A percentile compares a stretch with the other conserved stretches of the same genome.
Conservation (phyloP, 2,888 invertebrate species). For the Drosophila peninsularis region DNA sequence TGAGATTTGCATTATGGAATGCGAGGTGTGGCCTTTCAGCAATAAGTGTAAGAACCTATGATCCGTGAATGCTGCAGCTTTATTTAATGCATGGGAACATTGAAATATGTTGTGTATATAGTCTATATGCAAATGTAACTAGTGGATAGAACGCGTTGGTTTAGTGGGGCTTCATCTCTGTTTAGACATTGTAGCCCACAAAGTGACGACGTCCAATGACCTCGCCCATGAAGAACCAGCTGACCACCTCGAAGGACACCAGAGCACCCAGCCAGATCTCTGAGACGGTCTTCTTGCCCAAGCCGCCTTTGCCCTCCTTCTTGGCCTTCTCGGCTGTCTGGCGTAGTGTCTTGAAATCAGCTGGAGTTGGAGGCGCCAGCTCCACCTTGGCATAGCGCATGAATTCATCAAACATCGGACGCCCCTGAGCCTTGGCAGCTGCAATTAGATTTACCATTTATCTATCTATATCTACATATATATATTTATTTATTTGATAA, state of each 20-base stretch:
- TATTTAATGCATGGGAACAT: constrained; percentile 19
- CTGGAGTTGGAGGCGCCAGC: constrained; percentile 58
- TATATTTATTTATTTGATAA: background rate
- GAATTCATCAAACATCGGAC: constrained; percentile 60
- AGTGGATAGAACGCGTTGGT: background rate
- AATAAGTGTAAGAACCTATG: constrained; percentile 39
- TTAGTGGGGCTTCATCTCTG: background rate
- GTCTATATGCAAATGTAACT: background rate
- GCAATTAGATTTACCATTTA: background rate
- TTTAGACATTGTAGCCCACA: constrained; percentile 69
- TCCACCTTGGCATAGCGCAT: constrained; percentile 69
- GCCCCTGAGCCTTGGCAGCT: constrained; percentile 50
- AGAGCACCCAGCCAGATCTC: constrained; percentile 60
- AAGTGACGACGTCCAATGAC: constrained; percentile 70
- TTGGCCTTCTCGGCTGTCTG: constrained; percentile 43
- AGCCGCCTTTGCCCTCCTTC: constrained; percentile 26
- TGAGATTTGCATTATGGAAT: constrained; percentile 63
- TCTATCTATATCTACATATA: background rate
- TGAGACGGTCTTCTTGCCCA: constrained; percentile 43
- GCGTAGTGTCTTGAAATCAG: constrained; percentile 47
- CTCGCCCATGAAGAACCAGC: constrained; percentile 70
- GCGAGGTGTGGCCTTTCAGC: constrained; percentile 39
- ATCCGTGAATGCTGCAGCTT: constrained; percentile 41
- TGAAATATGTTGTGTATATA: constrained; percentile 6
- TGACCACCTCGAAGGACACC: constrained; percentile 65